Evolutionary conservation across 1,140 invertebrate species (phyloP).

Genomic region (Pseudomyrmex sp.): DNA sequence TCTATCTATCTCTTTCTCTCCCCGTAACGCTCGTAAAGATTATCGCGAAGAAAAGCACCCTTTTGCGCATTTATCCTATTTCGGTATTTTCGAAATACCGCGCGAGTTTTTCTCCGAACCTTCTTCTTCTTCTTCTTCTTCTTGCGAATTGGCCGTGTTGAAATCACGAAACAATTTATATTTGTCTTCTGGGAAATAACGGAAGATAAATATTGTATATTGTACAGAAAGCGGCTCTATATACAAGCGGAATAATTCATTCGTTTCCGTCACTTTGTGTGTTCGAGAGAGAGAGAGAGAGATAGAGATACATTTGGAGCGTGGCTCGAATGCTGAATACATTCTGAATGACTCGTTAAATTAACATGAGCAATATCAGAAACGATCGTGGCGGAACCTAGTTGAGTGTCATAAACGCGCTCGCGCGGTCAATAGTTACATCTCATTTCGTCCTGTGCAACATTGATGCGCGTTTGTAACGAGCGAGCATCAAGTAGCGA

Average conservation of each 20-base stretch:
- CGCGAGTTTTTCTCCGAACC: background rate
- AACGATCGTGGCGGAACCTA: no score
- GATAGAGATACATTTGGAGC: background rate
- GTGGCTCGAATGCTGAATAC: no score
- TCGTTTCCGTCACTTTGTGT: background rate
- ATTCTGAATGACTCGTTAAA: background rate
- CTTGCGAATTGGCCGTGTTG: background rate
- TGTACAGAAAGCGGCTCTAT: no score
- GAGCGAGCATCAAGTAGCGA: background rate
- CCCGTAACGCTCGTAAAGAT: background rate
- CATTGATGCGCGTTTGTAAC: background rate
- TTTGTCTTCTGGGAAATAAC: background rate
- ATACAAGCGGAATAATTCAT: background rate
- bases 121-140: background rate
- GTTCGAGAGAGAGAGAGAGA: no score
- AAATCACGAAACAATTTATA: background rate
- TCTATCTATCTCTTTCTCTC: no score
- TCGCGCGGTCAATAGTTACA: background rate
- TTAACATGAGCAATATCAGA: background rate
- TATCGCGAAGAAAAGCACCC: background rate
- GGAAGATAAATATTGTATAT: background rate
- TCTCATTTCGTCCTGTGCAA: background rate
- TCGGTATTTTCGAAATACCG: no score
- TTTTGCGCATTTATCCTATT: background rate
- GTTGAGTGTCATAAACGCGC: no score